Evolutionary conservation across 1,140 invertebrate genomes (phyloP), one percentile per base, ranked within the genome.

Genomic region (Zaprionus taronus): DNA sequence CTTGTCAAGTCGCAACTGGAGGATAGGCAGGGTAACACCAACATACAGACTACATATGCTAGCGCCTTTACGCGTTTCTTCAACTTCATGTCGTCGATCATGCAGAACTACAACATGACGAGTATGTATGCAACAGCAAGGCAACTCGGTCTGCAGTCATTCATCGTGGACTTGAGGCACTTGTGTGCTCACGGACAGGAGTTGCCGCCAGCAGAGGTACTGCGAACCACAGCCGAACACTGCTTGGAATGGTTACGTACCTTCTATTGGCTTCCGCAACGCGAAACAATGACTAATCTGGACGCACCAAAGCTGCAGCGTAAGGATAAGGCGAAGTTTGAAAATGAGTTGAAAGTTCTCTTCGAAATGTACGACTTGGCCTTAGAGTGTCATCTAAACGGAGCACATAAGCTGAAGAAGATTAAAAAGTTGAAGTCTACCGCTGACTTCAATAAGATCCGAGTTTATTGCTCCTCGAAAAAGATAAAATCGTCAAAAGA

Each of bases 1-100:
- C 77, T 93, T 11, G 49, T 93, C 0, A 60, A 83, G 17, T 81
- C 91, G 3, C 80, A 89, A 53, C 28, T 92, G 26, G 60, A 80
- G 28, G 80, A 80, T 53, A 64, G 51, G 14, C 41, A 79, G 51
- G 79, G 66, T 24, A 77, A 56, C 17, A 1, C 12, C 2, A 75
- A 72, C 2, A 58, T 91, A n/a, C 77, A 86, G 41, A 76, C 61
- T 0, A 70, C 76, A 9, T 93, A 93, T 72, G 81, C 91, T 2
- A 89, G 72, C 15, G 81, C 91, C 15, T 86, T 93, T 22, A 92
- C 82, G 0, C 73, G 92, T 6, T 93, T 93, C 60, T 86, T 91
- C 44, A 93, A 93, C 61, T 93, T 91, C 24, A 93, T 93, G 92
- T 93, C 85, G 0, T 92, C 92, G 11, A 93, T 91, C 2, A 92